Conservation (phyloP, 2,797 vertebrate genomes). For the Hozukius guyotensis region DNA sequence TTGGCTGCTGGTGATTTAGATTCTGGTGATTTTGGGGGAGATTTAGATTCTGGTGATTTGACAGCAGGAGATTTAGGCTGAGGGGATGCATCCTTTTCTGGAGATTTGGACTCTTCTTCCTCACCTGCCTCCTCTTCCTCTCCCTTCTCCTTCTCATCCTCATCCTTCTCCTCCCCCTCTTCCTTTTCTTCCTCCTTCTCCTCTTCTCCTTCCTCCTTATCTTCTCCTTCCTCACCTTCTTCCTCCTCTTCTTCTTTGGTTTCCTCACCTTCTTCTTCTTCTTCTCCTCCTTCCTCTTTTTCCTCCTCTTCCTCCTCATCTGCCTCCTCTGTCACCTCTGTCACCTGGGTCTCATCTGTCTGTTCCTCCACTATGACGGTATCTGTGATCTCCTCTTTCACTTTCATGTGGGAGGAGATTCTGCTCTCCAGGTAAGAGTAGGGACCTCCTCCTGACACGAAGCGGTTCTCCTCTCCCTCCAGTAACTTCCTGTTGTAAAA, state of each 20-base stretch:
- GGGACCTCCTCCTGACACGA: conserved; percentile 83
- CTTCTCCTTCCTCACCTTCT: conserved; percentile 39
- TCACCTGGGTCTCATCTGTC: conserved; percentile 93
- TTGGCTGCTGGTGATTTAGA: conserved; percentile 69
- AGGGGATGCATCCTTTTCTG: conserved; percentile 57
- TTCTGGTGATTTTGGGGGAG: conserved; percentile 44
- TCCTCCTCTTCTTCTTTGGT: conserved; percentile 67
- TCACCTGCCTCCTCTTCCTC: conserved; percentile 50
- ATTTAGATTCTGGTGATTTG: conserved; percentile 61
- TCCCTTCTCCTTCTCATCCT: not conserved
- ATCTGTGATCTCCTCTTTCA: conserved; percentile 93
- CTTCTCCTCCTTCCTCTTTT: conserved; percentile 43
- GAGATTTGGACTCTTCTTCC: conserved; percentile 64
- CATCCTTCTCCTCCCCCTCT: conserved; percentile 13
- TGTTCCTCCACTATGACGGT: conserved; percentile 93
- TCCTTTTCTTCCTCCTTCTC: conserved; percentile 39
- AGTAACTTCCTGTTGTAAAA: conserved; percentile 88
- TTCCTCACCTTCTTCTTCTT: conserved; percentile 42
- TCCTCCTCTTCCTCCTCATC: conserved; percentile 83
- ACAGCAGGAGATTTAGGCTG: conserved; percentile 59
- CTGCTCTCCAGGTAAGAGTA: conserved; percentile 87
- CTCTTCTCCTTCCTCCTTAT: conserved; percentile 45
- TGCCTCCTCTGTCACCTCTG: conserved; percentile 87
- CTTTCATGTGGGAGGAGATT: conserved; percentile 82
- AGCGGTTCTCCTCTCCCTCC: conserved; percentile 93